Percentiles rank a stretch among this genome's conserved stretches.
These are phyloP conservation scores for Tenthredo notha DNA, from an alignment of 2,888 invertebrate genomes.

Conservation along the genomic window DNA sequence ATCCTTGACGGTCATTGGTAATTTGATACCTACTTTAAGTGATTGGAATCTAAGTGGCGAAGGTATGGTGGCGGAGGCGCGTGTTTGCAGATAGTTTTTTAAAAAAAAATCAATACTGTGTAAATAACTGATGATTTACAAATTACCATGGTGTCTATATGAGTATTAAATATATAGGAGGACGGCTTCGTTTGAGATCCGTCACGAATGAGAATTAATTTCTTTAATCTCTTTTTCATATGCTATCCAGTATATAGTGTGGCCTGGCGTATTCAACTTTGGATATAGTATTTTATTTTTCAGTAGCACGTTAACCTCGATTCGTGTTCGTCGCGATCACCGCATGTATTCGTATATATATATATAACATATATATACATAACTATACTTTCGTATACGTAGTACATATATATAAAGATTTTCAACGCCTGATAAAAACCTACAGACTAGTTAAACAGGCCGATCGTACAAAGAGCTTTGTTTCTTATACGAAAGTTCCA, in stretches of 20 bases:
- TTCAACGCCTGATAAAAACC: conserved; percentile 32
- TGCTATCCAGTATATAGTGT: background rate
- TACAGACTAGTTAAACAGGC: background rate
- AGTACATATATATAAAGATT: conserved; percentile 4
- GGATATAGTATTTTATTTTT: conserved; percentile 12
- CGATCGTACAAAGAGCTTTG: conserved; percentile 17
- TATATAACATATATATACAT: no score
- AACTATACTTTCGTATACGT: background rate
- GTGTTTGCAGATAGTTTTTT: conserved; percentile 41
- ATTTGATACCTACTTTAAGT: conserved; percentile 16
- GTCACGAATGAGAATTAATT: conserved; percentile 34
- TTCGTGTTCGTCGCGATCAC: conserved; percentile 30
- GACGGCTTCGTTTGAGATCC: conserved; percentile 33
- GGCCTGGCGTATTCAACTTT: conserved; percentile 25
- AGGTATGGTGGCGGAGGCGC: conserved; percentile 13
- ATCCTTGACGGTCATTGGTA: conserved; percentile 37
- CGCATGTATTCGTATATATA: background rate
- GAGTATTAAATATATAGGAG: conserved; percentile 4
- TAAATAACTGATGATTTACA: conserved; percentile 35
- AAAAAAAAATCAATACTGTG: background rate
- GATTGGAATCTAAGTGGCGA: conserved; percentile 37
- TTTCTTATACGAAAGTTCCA: background rate
- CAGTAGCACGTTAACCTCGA: conserved; percentile 45
- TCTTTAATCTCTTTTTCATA: conserved; percentile 21
- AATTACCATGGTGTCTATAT: conserved; percentile 9